These are phyloP conservation scores for Himalopsyche phryganea DNA, from an alignment of 1,140 invertebrate species.

Conservation along the genomic window DNA sequence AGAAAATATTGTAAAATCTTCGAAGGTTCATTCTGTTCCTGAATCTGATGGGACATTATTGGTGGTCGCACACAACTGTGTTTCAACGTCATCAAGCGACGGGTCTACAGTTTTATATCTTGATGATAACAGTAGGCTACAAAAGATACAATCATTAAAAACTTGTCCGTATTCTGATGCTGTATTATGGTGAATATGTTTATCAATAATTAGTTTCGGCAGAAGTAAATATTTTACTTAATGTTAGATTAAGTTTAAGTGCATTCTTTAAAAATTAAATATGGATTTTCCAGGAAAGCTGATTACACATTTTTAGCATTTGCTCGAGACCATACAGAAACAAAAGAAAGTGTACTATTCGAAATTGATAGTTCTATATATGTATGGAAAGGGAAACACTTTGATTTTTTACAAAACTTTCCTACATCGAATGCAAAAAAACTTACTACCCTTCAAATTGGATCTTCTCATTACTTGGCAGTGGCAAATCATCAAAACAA, in stretches of 20 bases:
- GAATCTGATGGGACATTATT: constrained; percentile 31
- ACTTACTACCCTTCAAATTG: constrained; percentile 43
- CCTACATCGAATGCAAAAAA: constrained; percentile 40
- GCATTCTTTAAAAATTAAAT: no score
- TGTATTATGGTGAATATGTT: constrained; percentile 37
- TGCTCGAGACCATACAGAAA: constrained; percentile 27
- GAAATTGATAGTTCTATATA: constrained; percentile 40
- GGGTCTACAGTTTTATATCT: constrained; percentile 35
- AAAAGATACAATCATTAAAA: constrained; percentile 37
- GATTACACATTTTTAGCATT: constrained; percentile 37
- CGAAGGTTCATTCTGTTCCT: constrained; percentile 10
- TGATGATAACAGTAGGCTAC: constrained; percentile 33
- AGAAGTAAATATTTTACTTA: no score
- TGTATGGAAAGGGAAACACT: constrained; percentile 51
- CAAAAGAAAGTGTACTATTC: constrained; percentile 12
- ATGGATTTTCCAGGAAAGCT: constrained; percentile 33
- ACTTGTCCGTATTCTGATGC: constrained; percentile 35
- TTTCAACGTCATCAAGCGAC: constrained; percentile 8
- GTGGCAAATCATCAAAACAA: constrained; percentile 47
- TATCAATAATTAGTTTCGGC: no score
- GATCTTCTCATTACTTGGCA: constrained; percentile 41
- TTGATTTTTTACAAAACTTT: constrained; percentile 49
- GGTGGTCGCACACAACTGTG: constrained; percentile 32
- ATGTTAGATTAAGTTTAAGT: no score
- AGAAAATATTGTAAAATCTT: constrained; percentile 18